Percentiles rank a stretch among this genome's conserved stretches.
phyloP scores from a whole-genome alignment of 2,888 invertebrate genomes.

The Belgica antarctica region DNA sequence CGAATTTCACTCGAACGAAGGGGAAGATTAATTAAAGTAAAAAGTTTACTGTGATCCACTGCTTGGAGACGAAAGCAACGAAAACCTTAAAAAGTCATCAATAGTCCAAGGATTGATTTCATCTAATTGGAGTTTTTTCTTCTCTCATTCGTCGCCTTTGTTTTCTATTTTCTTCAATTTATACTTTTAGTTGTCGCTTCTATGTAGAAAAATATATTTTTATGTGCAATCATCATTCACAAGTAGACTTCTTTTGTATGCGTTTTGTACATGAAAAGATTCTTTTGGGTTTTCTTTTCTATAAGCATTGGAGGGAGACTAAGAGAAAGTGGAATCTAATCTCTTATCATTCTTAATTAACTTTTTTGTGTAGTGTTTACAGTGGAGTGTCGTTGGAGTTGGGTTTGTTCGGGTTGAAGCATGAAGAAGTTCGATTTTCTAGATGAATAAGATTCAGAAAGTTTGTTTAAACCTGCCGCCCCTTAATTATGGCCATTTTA shows the following conservation, averaged over 20 bases:
- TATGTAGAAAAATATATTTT: slow-evolving; percentile 40
- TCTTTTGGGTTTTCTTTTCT: not conserved
- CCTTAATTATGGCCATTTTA: no score
- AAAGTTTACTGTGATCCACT: not conserved
- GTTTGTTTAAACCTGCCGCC: no score
- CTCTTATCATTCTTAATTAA: slow-evolving; percentile 40
- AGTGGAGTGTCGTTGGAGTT: no score
- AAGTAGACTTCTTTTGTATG: not conserved
- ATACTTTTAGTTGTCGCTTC: not conserved
- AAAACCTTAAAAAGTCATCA: slow-evolving; percentile 4
- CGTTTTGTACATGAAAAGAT: slow-evolving; percentile 12
- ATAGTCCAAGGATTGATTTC: slow-evolving; percentile 31
- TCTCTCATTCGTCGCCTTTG: no score
- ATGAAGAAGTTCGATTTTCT: no score
- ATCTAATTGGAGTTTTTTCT: slow-evolving; percentile 16
- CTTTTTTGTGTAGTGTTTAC: no score
- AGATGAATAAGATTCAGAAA: no score
- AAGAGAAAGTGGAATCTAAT: slow-evolving; percentile 22
- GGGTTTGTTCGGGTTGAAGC: no score
- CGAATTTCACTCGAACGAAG: not conserved
- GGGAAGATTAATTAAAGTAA: slow-evolving; percentile 8
- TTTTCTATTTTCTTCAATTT: slow-evolving; percentile 15
- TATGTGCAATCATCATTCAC: slow-evolving; percentile 11
- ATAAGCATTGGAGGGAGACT: not conserved
- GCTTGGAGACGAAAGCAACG: not conserved